Evolutionary conservation across 1,140 invertebrate genomes (phyloP), one percentile per base, ranked within the genome.

Genomic region (Philotrypesis tridentata): DNA sequence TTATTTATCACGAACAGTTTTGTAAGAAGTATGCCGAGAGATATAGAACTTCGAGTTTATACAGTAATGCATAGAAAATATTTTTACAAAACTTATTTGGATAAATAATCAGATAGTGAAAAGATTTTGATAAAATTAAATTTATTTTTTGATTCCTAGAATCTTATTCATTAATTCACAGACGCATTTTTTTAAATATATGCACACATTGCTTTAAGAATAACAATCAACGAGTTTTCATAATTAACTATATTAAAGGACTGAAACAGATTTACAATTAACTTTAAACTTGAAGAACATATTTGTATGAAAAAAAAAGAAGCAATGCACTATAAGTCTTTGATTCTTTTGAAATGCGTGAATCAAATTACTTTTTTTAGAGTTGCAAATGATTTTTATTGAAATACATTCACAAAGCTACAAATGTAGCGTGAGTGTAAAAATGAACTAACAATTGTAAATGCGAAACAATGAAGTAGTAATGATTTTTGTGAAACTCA

Each of bases 1-100:
- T 85, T 86, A 84, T 86, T 85, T 80, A 83, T 85, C 80, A 85
- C 73, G 76, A 70, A 82, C 6, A 48, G 27, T 82, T 87, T 86
- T 87, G 79, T 85, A 87, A 84, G 8, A 61, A 60, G 31, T 7
- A 71, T 7, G 23, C 25, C 61, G 27, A 67, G 14, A 23, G 25
- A 6, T 25, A 33, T 70, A 12, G 48, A 17, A 67, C 11, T 68
- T 75, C 14, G 31, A n/a, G 8, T 72, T 65, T 76, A 61, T 60
- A 78, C n/a, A 31, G 48, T 65, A 65, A 77, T 78, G 3, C 60
- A 76, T 71, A 77, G 48, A 77, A 21, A 65, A 43, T 80, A 76
- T 82, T 82, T 82, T 79, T 71, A 71, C 65, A 65, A 79, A 43
- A 67, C 65, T 72, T 55, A 68, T 71, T 79, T 79, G 8, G 9